Percentiles rank a stretch among this genome's conserved stretches.
Evolutionary conservation across 2,888 invertebrate genomes (phyloP).

Genomic region (Drosophila anceps): DNA sequence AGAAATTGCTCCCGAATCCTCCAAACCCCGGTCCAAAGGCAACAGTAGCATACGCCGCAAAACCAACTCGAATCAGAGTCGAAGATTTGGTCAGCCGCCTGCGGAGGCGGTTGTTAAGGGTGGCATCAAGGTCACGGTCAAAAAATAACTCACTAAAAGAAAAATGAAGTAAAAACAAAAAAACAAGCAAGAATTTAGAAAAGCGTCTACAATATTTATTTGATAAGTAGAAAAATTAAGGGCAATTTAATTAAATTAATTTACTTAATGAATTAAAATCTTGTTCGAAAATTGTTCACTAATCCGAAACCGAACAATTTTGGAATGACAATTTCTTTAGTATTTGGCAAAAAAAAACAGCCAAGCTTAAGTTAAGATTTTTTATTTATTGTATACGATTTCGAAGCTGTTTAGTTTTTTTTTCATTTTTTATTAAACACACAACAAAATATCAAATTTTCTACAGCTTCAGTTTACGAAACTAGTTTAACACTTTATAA

Average conservation of each 20-base stretch:
- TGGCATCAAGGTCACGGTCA: constrained; percentile 82
- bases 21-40: constrained; percentile 69
- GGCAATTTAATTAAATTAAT: constrained; percentile 24
- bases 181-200: background rate
- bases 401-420: constrained; percentile 25
- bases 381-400: constrained; percentile 51
- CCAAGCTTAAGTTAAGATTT: constrained; percentile 56
- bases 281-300: constrained; percentile 74
- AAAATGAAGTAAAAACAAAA: constrained; percentile 13
- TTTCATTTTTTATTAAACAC: constrained; percentile 19
- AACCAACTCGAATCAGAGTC: constrained; percentile 70
- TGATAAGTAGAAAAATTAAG: constrained; percentile 49
- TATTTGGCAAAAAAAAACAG: constrained; percentile 34
- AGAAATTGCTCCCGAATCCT: constrained; percentile 48
- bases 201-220: constrained; percentile 3
- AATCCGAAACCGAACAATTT: constrained; percentile 64
- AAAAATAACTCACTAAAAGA: constrained; percentile 58
- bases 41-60: constrained; percentile 56
- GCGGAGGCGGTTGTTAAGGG: constrained; percentile 84
- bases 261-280: constrained; percentile 51
- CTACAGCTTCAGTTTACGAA: constrained; percentile 27
- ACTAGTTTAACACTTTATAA: constrained; percentile 16
- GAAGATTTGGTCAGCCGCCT: constrained; percentile 79
- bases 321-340: constrained; percentile 69
- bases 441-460: constrained; percentile 9